These are phyloP conservation scores for Saccostrea echinata DNA, from an alignment of 1,140 invertebrate species.

Conservation along the genomic window DNA sequence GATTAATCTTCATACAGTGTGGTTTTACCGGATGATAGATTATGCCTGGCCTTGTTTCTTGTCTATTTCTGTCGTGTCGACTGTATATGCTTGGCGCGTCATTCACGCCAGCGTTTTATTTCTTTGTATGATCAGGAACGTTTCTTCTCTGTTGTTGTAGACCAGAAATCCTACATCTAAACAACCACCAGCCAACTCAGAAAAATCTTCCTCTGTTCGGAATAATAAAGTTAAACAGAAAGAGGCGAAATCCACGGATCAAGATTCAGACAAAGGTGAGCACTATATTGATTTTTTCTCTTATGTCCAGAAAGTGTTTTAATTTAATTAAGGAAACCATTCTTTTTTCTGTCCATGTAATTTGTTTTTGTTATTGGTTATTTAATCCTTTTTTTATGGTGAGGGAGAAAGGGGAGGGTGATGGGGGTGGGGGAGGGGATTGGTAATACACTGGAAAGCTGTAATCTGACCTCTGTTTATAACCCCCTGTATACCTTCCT, in stretches of 20 bases:
- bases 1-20: not conserved
- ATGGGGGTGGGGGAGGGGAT: not conserved
- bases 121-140: not conserved
- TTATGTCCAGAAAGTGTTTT: not conserved
- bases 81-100: not conserved
- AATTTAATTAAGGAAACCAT: not conserved
- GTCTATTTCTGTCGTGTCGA: slow-evolving; percentile 7
- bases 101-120: not conserved
- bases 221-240: slow-evolving; percentile 24
- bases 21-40: slow-evolving; percentile 31
- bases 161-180: slow-evolving; percentile 27
- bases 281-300: not conserved
- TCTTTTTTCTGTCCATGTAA: too few relatives aligned
- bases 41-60: slow-evolving; percentile 3
- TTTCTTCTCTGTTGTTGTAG: not conserved
- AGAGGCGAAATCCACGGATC: not conserved
- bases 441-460: not conserved
- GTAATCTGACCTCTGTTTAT: not conserved
- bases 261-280: not conserved
- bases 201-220: not conserved
- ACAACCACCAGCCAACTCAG: slow-evolving; percentile 4
- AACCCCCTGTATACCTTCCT: not conserved
- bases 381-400: too few relatives aligned
- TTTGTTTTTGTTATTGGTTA: too few relatives aligned
- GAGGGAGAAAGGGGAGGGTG: too few relatives aligned